Conservation (phyloP, 2,113 vertebrate genomes). For the Thamnaconus septentrionalis region DNA sequence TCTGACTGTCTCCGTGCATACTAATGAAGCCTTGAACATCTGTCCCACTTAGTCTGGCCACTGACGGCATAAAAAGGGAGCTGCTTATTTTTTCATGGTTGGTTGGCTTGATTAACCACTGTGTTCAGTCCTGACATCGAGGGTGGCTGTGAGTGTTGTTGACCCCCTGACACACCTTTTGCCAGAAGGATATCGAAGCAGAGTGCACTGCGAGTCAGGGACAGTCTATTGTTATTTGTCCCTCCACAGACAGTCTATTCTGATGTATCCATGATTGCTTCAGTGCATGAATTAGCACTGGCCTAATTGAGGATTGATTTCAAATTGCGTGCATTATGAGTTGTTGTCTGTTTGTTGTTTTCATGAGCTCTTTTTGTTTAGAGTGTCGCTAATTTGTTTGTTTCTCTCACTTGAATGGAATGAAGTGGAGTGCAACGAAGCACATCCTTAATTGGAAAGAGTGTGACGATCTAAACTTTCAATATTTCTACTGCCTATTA, state of each 20-base stretch:
- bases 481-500: constrained; percentile 59
- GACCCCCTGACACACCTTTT: constrained; percentile 57
- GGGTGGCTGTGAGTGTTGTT: constrained; percentile 48
- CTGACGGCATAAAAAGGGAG: constrained; percentile 58
- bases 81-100: constrained; percentile 65
- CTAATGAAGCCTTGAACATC: constrained; percentile 79
- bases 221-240: constrained; percentile 50
- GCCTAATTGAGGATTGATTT: constrained; percentile 69
- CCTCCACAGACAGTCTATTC: constrained; percentile 60
- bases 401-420: constrained; percentile 64
- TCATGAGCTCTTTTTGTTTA: constrained; percentile 62
- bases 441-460: constrained; percentile 67
- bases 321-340: constrained; percentile 43
- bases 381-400: constrained; percentile 56
- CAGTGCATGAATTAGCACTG: constrained; percentile 64
- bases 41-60: constrained; percentile 68
- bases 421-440: constrained; percentile 60
- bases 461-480: constrained; percentile 64
- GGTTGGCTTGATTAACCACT: constrained; percentile 68
- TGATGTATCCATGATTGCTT: constrained; percentile 67
- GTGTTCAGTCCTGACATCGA: constrained; percentile 63
- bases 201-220: constrained; percentile 34
- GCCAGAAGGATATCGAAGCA: constrained; percentile 3
- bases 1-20: constrained; percentile 62
- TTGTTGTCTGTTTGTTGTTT: background rate